Percentiles rank a stretch among this genome's conserved stretches.
These are phyloP conservation scores for Rhineura floridana DNA, from an alignment of 2,113 vertebrate species.

Conservation along the genomic window DNA sequence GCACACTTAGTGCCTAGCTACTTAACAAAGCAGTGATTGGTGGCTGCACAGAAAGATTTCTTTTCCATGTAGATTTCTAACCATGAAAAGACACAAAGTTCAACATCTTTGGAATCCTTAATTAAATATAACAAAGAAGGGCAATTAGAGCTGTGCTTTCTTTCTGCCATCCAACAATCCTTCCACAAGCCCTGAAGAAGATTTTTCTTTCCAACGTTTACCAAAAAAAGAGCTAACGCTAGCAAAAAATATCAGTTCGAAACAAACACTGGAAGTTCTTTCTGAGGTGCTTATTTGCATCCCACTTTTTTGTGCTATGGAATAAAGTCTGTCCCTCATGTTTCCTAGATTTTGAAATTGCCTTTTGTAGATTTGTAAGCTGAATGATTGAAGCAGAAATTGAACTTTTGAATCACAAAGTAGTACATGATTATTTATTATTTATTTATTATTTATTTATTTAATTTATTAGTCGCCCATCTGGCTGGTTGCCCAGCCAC, in stretches of 20 bases:
- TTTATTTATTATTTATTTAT: no score
- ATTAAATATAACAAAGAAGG: conserved; percentile 70
- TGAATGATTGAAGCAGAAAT: neutral
- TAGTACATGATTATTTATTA: neutral
- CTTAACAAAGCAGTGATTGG: conserved; percentile 79
- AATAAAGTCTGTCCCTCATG: neutral
- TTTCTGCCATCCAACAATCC: conserved; percentile 58
- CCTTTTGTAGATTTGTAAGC: neutral
- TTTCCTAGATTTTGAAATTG: conserved; percentile 61
- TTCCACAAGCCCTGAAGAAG: conserved; percentile 39
- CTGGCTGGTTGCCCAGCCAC: no score
- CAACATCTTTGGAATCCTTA: conserved; percentile 77
- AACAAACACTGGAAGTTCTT: conserved; percentile 10
- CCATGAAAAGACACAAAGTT: conserved; percentile 73
- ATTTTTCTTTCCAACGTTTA: conserved; percentile 44
- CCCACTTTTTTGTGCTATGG: neutral
- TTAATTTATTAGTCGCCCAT: no score
- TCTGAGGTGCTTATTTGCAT: neutral
- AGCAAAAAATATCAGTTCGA: conserved; percentile 35
- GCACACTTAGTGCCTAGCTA: conserved; percentile 78
- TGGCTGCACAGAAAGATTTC: conserved; percentile 71
- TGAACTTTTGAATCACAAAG: neutral
- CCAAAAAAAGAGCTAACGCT: conserved; percentile 43
- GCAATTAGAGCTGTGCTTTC: conserved; percentile 71
- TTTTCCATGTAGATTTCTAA: conserved; percentile 75